A percentile compares a stretch with the other conserved stretches of the same genome.
Evolutionary conservation across 2,113 vertebrate genomes (phyloP).

Genomic region (Carassius gibelio): DNA sequence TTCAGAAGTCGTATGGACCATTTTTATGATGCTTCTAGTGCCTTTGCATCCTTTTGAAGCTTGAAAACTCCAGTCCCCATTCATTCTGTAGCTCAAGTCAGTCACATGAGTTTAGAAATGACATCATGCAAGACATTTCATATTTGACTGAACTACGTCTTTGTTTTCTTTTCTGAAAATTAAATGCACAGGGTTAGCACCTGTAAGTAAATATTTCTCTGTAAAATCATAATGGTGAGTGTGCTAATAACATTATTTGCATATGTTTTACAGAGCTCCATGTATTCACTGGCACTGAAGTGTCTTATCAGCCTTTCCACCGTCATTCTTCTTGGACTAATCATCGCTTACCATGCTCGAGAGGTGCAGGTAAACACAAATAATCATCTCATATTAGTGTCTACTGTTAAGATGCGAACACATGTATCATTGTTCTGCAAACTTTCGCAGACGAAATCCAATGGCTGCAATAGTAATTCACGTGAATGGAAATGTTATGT

Average conservation of each 20-base stretch:
- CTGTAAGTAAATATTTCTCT: neutral
- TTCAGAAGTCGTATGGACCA: neutral
- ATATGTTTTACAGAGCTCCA: conserved; percentile 80
- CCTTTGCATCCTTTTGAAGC: neutral
- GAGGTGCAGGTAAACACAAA: conserved; percentile 89
- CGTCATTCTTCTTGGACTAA: conserved; percentile 91
- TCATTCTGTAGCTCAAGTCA: neutral
- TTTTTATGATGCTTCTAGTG: neutral
- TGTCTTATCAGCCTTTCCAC: conserved; percentile 98
- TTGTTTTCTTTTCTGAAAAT: neutral
- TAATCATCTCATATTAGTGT: neutral
- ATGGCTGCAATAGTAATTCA: neutral
- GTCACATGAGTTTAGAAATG: neutral
- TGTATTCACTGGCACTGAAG: conserved; percentile 92
- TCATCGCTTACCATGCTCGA: conserved; percentile 92
- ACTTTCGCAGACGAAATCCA: neutral
- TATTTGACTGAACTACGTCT: neutral
- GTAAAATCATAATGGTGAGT: neutral
- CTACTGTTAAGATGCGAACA: neutral
- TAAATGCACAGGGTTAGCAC: neutral
- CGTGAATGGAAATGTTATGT: too few relatives aligned
- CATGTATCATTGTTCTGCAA: neutral
- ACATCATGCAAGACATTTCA: neutral
- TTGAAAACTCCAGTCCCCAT: neutral
- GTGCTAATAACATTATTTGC: conserved; percentile 5